Conservation (phyloP, 1,140 invertebrate species). For the Odontomachus brunneus region DNA sequence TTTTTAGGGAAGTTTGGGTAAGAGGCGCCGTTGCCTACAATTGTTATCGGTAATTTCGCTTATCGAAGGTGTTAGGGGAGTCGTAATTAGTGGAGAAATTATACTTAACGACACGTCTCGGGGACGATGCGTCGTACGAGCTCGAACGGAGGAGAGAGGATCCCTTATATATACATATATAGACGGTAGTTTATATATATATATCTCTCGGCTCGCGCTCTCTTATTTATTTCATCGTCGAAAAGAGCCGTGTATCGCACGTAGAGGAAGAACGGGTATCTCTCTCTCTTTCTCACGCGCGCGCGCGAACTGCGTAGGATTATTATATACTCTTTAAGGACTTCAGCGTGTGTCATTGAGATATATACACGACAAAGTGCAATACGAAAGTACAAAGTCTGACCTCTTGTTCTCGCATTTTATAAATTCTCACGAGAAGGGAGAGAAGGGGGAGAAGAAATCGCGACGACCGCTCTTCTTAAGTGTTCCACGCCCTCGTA, state of each 20-base stretch:
- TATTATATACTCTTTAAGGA: conserved; percentile 72
- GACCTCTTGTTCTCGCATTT: conserved; percentile 72
- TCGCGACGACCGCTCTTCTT: conserved; percentile 45
- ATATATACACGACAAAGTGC: conserved; percentile 77
- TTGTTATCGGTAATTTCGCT: conserved; percentile 37
- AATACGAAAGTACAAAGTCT: conserved; percentile 79
- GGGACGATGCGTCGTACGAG: conserved; percentile 9
- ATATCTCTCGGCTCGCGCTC: conserved; percentile 72
- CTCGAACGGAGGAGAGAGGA: neutral
- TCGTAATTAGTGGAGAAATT: conserved; percentile 7
- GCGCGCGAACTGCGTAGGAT: conserved; percentile 61
- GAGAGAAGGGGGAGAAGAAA: conserved; percentile 47
- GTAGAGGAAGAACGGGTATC: neutral
- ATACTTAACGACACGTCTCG: neutral
- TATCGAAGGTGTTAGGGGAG: neutral
- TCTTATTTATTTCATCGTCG: conserved; percentile 56
- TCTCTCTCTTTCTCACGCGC: too few species aligned
- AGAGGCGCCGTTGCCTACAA: conserved; percentile 11
- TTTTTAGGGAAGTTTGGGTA: conserved; percentile 23
- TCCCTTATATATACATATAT: conserved; percentile 31
- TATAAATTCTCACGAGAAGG: conserved; percentile 64
- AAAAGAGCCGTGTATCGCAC: conserved; percentile 53
- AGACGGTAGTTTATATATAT: conserved; percentile 76
- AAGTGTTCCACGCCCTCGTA: conserved; percentile 63
- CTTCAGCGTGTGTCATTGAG: conserved; percentile 74